Base-by-base conservation (phyloP, 2,888 invertebrate genomes). In the Caenorhabditis sp. region DNA sequence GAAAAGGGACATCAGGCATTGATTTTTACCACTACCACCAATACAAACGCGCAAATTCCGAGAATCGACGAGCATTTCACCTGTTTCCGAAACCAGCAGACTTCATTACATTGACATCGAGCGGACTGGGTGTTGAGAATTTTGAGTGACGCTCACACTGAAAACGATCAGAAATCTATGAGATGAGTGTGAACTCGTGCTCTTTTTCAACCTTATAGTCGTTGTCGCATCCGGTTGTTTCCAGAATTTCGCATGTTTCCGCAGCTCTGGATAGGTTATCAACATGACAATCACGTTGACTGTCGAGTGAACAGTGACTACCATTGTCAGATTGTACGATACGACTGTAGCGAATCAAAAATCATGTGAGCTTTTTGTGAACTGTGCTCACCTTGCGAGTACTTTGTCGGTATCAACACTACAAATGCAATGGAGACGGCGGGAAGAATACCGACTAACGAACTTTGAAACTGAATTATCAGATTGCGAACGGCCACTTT, bases 111-210 rank as follows among this genome's bases (percentile, higher is more conserved):
- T n/a, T n/a, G n/a, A n/a, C n/a, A n/a, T n/a, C n/a, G n/a, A n/a
- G n/a, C n/a, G n/a, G n/a, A n/a, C n/a, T n/a, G n/a, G n/a, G n/a
- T n/a, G n/a, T n/a, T n/a, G n/a, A 15, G 61, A 48, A 24, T 61
- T 61, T 11, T 61, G 45, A 0, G 61, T 61, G 11, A 61, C 61
- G n/a, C 61, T 61, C 26, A 61, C 61, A 61, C 61, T 61, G 61
- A 37, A 61, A 48, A 26, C 2, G 13, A 20, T n/a, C n/a, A n/a
- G n/a, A n/a, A n/a, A n/a, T n/a, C n/a, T n/a, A n/a, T n/a, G n/a
- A n/a, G n/a, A 2, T 32, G 53, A 1, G n/a, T 24, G 41, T 15
- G 22, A 20, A 22, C 24, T 41, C 17, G 41, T n/a, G n/a, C n/a
- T n/a, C n/a, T n/a, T n/a, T n/a, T n/a, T n/a, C n/a, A n/a, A n/a